Percentiles rank a stretch among this genome's conserved stretches.
These are phyloP conservation scores for Neocrepidodera transversa DNA, from an alignment of 2,888 invertebrate species.

Conservation along the genomic window DNA sequence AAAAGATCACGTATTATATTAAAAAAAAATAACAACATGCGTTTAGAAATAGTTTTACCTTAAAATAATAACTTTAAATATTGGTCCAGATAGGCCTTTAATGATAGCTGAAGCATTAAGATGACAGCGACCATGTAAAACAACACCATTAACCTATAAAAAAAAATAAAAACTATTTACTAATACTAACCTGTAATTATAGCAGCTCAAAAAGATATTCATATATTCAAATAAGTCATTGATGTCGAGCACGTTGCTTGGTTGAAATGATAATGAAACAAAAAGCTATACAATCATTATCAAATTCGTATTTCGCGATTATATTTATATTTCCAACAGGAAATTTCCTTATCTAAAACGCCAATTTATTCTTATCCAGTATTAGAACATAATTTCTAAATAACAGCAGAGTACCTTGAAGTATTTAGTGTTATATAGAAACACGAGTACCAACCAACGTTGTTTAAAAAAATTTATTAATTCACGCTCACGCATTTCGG, in stretches of 20 bases:
- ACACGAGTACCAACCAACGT: background rate
- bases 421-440: too few species aligned
- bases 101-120: constrained; percentile 96
- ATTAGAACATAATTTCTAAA: constrained; percentile 14
- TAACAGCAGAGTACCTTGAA: constrained; percentile 11
- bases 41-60: constrained; percentile 66
- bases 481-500: background rate
- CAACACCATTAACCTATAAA: constrained; percentile 89
- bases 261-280: constrained; percentile 38
- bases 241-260: constrained; percentile 26
- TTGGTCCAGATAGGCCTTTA: constrained; percentile 83
- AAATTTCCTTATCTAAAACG: constrained; percentile 41
- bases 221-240: constrained; percentile 45
- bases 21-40: background rate
- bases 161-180: constrained; percentile 45
- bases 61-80: constrained; percentile 84
- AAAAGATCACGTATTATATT: background rate
- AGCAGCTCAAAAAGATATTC: constrained; percentile 51
- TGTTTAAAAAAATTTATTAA: background rate
- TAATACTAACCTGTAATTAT: constrained; percentile 51
- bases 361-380: constrained; percentile 33
- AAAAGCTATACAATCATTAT: constrained; percentile 40
- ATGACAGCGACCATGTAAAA: constrained; percentile 93
- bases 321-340: constrained; percentile 35
- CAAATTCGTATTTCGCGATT: constrained; percentile 38